These are phyloP conservation scores for Melinaea menophilus DNA, from an alignment of 2,888 invertebrate species.

Conservation along the genomic window DNA sequence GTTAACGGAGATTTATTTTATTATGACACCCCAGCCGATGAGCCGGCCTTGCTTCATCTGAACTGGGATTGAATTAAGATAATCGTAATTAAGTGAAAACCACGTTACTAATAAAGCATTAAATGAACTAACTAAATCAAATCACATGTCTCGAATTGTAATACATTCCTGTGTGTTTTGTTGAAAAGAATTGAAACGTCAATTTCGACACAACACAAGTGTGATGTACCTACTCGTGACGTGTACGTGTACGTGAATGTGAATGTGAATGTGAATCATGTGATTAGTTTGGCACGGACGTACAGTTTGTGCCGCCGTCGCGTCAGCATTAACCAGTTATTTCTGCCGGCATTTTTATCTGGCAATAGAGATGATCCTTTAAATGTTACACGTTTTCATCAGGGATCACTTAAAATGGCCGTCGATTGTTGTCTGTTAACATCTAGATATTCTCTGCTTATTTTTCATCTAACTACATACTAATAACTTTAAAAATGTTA, in stretches of 20 bases:
- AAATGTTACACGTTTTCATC: no score
- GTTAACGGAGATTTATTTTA: slow-evolving; percentile 44
- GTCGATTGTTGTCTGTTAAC: no score
- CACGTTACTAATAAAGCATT: no score
- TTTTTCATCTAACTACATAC: no score
- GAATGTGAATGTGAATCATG: slow-evolving; percentile 56
- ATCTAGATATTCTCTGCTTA: no score
- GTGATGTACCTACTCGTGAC: slow-evolving; percentile 62
- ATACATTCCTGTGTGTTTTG: slow-evolving; percentile 9
- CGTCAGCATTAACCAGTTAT: slow-evolving; percentile 61
- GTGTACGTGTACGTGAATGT: slow-evolving; percentile 38
- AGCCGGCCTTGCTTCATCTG: not conserved
- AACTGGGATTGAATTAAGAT: not conserved
- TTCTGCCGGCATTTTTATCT: slow-evolving; percentile 57
- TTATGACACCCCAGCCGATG: slow-evolving; percentile 27
- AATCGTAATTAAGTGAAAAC: no score
- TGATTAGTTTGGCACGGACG: slow-evolving; percentile 69
- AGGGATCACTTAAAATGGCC: no score
- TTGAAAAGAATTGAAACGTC: slow-evolving; percentile 17
- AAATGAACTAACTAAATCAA: no score
- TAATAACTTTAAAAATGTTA: no score
- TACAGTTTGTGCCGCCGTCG: slow-evolving; percentile 49
- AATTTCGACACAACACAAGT: slow-evolving; percentile 10
- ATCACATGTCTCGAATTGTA: no score
- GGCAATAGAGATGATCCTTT: slow-evolving; percentile 44